Percentiles rank a stretch among this genome's conserved stretches.
Conservation (phyloP, 2,113 vertebrate species). For the Micromys minutus region DNA sequence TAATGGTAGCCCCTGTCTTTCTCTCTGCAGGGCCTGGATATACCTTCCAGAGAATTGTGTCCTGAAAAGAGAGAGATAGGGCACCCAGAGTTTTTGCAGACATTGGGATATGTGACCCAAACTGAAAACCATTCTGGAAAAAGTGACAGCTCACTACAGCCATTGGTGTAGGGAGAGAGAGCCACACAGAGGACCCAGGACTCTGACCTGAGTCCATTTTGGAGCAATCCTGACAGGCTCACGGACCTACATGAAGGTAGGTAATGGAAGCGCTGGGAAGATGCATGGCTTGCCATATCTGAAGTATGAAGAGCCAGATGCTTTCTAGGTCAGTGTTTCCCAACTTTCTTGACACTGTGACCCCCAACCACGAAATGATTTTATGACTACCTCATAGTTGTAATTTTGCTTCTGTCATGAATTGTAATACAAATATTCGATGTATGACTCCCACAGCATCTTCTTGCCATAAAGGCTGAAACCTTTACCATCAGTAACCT, state of each 20-base stretch:
- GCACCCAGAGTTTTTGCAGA: too few species aligned
- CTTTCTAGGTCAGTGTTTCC: too few species aligned
- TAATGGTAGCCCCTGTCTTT: fast-evolving
- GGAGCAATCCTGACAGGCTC: fast-evolving
- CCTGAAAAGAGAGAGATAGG: not conserved
- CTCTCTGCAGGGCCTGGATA: not conserved
- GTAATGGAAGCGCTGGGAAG: too few species aligned
- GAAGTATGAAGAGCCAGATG: not conserved
- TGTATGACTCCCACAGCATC: too few species aligned
- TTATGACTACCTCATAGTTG: not conserved
- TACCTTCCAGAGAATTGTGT: not conserved
- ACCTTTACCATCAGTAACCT: not conserved
- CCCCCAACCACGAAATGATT: not conserved
- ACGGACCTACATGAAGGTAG: not conserved
- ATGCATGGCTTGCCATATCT: fast-evolving
- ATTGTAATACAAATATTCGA: not conserved
- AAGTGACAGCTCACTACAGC: not conserved
- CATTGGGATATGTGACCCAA: not conserved
- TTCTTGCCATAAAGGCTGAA: not conserved
- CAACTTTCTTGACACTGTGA: too few species aligned
- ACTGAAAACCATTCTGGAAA: not conserved
- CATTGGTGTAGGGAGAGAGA: too few species aligned
- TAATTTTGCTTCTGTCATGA: not conserved
- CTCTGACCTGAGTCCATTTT: not conserved
- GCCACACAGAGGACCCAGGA: not conserved